Conservation (phyloP, 2,888 invertebrate species). For the Lasius platythorax region DNA sequence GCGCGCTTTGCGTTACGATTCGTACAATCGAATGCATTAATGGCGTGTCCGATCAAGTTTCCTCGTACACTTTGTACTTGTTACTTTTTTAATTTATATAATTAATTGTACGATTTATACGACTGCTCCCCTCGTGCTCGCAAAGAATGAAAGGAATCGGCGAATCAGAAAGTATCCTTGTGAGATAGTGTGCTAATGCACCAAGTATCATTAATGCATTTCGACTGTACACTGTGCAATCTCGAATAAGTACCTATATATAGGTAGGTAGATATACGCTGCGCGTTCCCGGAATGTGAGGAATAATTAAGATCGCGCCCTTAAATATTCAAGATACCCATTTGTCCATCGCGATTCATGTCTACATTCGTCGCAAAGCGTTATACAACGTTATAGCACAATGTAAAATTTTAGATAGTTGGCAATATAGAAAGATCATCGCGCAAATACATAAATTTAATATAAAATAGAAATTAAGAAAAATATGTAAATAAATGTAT, state of each 20-base stretch:
- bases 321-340: constrained; percentile 43
- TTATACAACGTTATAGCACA: background rate
- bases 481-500: background rate
- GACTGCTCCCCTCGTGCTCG: background rate
- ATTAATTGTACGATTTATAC: background rate
- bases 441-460: background rate
- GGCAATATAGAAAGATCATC: background rate
- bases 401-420: background rate
- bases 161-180: background rate
- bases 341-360: constrained; percentile 10
- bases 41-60: background rate
- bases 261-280: background rate
- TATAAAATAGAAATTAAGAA: background rate
- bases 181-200: background rate
- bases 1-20: constrained; percentile 1
- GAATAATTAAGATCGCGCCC: constrained; percentile 39
- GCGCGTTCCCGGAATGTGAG: constrained; percentile 16
- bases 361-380: background rate
- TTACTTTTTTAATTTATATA: background rate
- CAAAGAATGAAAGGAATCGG: background rate
- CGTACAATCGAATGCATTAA: background rate
- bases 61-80: background rate
- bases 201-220: constrained; percentile 7
- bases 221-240: constrained; percentile 13
- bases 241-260: background rate